These are phyloP conservation scores for Myxocyprinus asiaticus DNA, from an alignment of 2,113 vertebrate species.

Conservation along the genomic window DNA sequence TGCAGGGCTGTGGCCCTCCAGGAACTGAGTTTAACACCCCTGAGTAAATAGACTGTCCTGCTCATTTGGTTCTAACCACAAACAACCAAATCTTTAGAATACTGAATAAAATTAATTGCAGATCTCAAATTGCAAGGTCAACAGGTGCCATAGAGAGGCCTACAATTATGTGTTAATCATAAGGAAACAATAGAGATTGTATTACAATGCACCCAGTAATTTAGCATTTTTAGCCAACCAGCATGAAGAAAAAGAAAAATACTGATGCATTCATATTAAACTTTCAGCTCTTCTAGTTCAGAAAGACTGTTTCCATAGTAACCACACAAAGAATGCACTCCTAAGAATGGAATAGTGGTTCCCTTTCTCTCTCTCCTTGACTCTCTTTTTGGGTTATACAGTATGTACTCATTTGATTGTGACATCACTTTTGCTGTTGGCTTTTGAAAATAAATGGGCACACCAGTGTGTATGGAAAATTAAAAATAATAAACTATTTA, in stretches of 20 bases:
- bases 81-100: background rate
- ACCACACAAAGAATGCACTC: constrained; percentile 50
- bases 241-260: constrained; percentile 46
- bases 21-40: too few species aligned
- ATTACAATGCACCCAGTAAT: constrained; percentile 51
- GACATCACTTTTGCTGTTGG: background rate
- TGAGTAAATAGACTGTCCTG: constrained; percentile 15
- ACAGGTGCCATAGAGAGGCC: background rate
- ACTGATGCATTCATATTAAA: constrained; percentile 58
- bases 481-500: background rate
- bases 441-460: background rate
- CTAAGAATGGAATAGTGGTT: constrained; percentile 26
- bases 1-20: too few species aligned
- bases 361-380: constrained; percentile 21
- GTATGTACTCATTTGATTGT: constrained; percentile 18
- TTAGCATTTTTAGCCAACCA: constrained; percentile 50
- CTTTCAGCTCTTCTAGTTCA: constrained; percentile 45
- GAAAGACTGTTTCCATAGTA: constrained; percentile 55
- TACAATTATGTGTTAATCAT: constrained; percentile 28
- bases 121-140: constrained; percentile 17
- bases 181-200: constrained; percentile 51
- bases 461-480: too few species aligned
- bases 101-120: constrained; percentile 24
- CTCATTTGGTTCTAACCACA: background rate
- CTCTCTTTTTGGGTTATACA: background rate